Base-by-base conservation (phyloP, 2,797 vertebrate species). In the Aulostomus chinensis region DNA sequence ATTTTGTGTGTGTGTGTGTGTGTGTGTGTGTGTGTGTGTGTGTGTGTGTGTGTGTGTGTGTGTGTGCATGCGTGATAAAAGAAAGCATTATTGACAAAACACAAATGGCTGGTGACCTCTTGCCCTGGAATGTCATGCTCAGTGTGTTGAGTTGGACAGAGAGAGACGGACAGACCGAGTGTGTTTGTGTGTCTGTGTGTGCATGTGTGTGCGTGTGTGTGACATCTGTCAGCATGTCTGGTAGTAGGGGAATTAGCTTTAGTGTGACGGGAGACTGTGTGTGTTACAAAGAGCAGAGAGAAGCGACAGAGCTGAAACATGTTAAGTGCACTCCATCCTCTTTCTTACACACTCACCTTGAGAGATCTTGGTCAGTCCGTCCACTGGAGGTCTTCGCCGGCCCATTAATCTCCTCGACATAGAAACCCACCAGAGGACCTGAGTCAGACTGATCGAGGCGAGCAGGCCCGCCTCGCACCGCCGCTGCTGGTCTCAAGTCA, bases 141-240 rank as follows among this genome's bases (percentile, higher is more conserved):
- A 38, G 35, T 25, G 22, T 29, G 26, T 21, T 9, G 30, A 14
- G 21, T 9, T 13, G n/a, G 37, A 34, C 29, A 15, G n/a, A 29
- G 28, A 36, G 36, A 40, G 20, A 22, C 14, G 40, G 47, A 46
- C 20, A 20, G 52, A 15, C 13, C 24, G 47, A 24, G 15, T 60
- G 30, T 58, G 50, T 26, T 38, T 61, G 46, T 68, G n/a, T n/a
- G n/a, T n/a, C n/a, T n/a, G 22, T 24, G 22, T 24, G 22, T 24
- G 21, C 7, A 7, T 22, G 21, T 22, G 21, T 22, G 46, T 33
- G 12, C 62, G 30, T 63, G 52, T 83, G 66, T 42, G 59, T 61
- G 66, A 51, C 7, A 60, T 82, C 79, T 76, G 66, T 86, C 76
- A 76, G 9, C 77, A 66, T 37, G 18, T 68, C 62, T 77, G 73